Evolutionary conservation across 2,113 vertebrate species (phyloP).

Genomic region (Romanogobio albipinnatus): DNA sequence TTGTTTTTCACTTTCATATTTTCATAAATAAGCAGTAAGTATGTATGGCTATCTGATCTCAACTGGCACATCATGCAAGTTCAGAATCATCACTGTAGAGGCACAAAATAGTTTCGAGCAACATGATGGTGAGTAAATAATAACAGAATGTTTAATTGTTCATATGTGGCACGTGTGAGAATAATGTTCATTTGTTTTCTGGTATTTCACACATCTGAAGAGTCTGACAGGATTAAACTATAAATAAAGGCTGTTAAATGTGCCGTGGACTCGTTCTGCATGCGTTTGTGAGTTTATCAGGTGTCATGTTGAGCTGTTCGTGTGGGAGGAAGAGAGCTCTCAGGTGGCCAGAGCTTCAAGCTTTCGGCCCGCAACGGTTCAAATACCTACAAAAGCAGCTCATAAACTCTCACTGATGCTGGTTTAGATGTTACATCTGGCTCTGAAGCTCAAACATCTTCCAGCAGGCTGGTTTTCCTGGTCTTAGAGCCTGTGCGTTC

Average conservation of each 20-base stretch:
- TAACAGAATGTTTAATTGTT: not conserved
- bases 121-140: not conserved
- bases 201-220: not conserved
- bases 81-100: not conserved
- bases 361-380: slow-evolving; percentile 10
- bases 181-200: not conserved
- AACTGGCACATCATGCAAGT: not conserved
- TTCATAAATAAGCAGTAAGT: not conserved
- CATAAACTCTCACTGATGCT: not conserved
- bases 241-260: not conserved
- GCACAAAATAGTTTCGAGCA: not conserved
- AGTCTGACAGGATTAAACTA: not conserved
- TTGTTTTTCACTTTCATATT: not conserved
- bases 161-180: not conserved
- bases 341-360: not conserved
- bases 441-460: not conserved
- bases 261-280: not conserved
- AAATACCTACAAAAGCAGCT: slow-evolving; percentile 12
- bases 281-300: slow-evolving; percentile 11
- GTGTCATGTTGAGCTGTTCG: not conserved
- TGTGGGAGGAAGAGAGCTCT: slow-evolving; percentile 23
- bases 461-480: not conserved
- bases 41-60: not conserved
- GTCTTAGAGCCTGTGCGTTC: not conserved
- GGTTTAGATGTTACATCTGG: not conserved